phyloP scores from a whole-genome alignment of 2,113 vertebrate species.

The Rhinichthys klamathensis region DNA sequence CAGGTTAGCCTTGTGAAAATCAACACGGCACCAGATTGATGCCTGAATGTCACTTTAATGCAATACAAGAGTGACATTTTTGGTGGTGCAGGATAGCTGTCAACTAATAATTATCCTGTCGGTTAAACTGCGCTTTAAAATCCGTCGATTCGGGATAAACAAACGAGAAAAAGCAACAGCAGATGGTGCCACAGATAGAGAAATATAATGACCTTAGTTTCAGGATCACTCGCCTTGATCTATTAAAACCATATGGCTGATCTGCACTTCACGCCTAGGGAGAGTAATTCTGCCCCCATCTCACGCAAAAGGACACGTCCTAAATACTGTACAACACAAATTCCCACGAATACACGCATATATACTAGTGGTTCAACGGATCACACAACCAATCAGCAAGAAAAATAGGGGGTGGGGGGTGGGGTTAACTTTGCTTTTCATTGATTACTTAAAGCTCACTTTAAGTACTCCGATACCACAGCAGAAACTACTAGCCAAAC shows the following conservation, averaged over 20 bases:
- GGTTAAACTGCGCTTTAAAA: background rate
- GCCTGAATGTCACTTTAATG: background rate
- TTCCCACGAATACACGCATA: slow-evolving; percentile 27
- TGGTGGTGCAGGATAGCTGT: background rate
- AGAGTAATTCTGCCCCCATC: slow-evolving; percentile 62
- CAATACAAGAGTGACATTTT: background rate
- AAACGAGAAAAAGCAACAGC: slow-evolving; percentile 59
- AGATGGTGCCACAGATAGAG: slow-evolving; percentile 63
- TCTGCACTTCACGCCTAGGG: slow-evolving; percentile 57
- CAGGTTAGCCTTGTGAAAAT: background rate
- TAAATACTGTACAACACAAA: slow-evolving; percentile 64
- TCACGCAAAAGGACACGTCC: slow-evolving; percentile 65
- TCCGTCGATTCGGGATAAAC: slow-evolving; percentile 7
- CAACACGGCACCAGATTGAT: background rate
- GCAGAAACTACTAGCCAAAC: too few species aligned
- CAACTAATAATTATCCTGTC: background rate
- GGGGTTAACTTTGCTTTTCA: too few species aligned
- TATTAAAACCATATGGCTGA: slow-evolving; percentile 67
- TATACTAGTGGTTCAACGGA: background rate
- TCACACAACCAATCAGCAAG: too few species aligned
- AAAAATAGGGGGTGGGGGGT: too few species aligned
- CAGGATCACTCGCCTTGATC: slow-evolving; percentile 68
- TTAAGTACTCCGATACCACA: too few species aligned
- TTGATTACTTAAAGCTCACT: too few species aligned
- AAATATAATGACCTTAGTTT: slow-evolving; percentile 63